Evolutionary conservation across 2,797 vertebrate genomes (phyloP), one percentile per base, ranked within the genome.

Genomic region (Phaenicophaeus curvirostris): DNA sequence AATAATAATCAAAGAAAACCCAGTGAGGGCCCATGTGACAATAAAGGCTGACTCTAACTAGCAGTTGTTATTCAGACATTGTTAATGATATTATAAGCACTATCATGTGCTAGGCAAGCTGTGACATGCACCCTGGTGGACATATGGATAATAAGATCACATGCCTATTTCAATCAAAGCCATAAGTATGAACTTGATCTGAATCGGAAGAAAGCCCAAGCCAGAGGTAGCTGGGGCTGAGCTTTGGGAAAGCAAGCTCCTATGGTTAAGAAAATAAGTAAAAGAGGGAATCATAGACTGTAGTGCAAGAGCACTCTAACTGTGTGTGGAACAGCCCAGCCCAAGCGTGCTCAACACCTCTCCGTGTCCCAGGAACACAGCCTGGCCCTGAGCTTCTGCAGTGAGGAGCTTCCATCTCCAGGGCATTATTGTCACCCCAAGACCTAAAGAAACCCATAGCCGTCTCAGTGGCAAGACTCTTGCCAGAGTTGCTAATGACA

Each of bases 81-180:
- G 93, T 96, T 96, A 96, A 97, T 95, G 95, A 94, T 93, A 96
- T 95, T 95, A 95, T 96, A 96, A 96, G 93, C 91, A 94, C 92
- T 87, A 93, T 93, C 96, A 95, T 95, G 95, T 96, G 95, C 95
- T 94, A 96, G 94, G 95, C 95, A 97, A 97, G 96, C 96, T 97
- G 96, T 97, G 96, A 96, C 96, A 96, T 1, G 77, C 94, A 62
- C 94, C 87, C 80, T 14, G 6, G 94, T 82, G 95, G 95, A 96
- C 96, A 96, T 96, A 94, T 94, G 95, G 96, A 95, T 97, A 96
- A 96, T 96, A 92, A 96, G 95, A 96, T 96, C 95, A 83, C 93
- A 96, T 30, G 96, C 74, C 58, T 97, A 42, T 89, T 91, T 96
- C 96, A 94, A 94, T 97, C 95, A 96, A 90, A 96, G 87, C 93